Evolutionary conservation across 2,888 invertebrate species (phyloP).

Genomic region (Thymelicus acteon): DNA sequence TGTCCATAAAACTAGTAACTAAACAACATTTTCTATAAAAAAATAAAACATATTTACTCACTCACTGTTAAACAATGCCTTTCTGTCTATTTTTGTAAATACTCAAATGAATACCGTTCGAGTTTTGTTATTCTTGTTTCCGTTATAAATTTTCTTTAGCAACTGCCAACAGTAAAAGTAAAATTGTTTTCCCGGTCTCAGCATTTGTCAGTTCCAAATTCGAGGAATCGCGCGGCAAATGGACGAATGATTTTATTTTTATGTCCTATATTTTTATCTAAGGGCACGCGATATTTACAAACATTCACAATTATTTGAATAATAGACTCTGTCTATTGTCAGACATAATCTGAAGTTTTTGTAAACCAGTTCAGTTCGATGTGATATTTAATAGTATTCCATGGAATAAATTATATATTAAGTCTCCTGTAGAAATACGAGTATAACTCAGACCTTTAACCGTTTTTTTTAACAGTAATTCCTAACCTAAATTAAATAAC

Average conservation of each 20-base stretch:
- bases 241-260: conserved; percentile 11
- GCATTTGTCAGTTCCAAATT: conserved; percentile 13
- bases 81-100: conserved; percentile 15
- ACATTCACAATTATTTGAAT: background rate
- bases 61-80: background rate
- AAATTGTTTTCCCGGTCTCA: conserved; percentile 22
- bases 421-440: too few relatives aligned
- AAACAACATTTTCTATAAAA: background rate
- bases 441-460: too few relatives aligned
- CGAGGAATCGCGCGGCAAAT: conserved; percentile 6
- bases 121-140: conserved; percentile 20
- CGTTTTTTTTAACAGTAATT: too few relatives aligned
- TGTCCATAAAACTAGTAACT: too few relatives aligned
- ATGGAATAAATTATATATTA: too few relatives aligned
- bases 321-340: background rate
- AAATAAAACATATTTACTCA: background rate
- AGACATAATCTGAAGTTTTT: too few relatives aligned
- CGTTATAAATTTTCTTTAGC: conserved; percentile 16
- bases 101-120: background rate
- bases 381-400: too few relatives aligned
- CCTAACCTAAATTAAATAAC: too few relatives aligned
- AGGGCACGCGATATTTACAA: background rate
- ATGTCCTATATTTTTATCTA: background rate
- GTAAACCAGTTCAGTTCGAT: too few relatives aligned
- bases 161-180: conserved; percentile 12